Evolutionary conservation across 2,113 vertebrate genomes (phyloP), one percentile per base, ranked within the genome.

Genomic region (Aptenodytes forsteri): DNA sequence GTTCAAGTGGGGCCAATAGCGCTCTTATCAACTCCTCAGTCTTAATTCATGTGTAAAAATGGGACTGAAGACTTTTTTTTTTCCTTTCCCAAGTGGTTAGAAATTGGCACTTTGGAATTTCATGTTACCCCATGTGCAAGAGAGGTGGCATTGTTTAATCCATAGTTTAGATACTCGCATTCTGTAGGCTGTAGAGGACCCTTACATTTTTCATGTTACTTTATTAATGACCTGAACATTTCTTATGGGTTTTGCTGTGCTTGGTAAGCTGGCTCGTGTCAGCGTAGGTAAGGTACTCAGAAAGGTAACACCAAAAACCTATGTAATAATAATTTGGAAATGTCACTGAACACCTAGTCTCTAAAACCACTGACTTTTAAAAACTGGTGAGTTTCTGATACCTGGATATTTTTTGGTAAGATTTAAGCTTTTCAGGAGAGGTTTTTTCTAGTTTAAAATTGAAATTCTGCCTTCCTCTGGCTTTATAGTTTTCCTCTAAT

Each of bases 81-180:
- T 38, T 7, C 3, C 3, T 5, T 5, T 1, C 12, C 20, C 7
- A 36, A 20, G 8, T 55, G 40, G 8, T 47, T 80, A 56, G 55
- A 78, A 86, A 30, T 55, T 65, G 27, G 14, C 34, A 22, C 5
- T 32, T 56, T 5, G 42, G 50, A 47, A n/a, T 76, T 64, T 79
- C 7, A 4, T 16, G 7, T 64, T 83, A 52, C 13, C 3, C 16
- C 20, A 4, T 0, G 2, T 73, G 50, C 7, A 44, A 44, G 42
- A 70, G 56, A 61, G 10, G 23, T 30, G 20, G 15, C 9, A 8
- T 16, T 73, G 27, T 61, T 84, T 77, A 65, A 64, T 80, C 52
- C 32, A 16, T 36, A 38, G n/a, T 47, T 82, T 25, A 52, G 6
- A 19, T 54, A 21, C 42, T 70, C 1, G 0, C 7, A 9, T 87